Evolutionary conservation across 2,888 invertebrate species (phyloP).

Genomic region (Aleiodes testaceus): DNA sequence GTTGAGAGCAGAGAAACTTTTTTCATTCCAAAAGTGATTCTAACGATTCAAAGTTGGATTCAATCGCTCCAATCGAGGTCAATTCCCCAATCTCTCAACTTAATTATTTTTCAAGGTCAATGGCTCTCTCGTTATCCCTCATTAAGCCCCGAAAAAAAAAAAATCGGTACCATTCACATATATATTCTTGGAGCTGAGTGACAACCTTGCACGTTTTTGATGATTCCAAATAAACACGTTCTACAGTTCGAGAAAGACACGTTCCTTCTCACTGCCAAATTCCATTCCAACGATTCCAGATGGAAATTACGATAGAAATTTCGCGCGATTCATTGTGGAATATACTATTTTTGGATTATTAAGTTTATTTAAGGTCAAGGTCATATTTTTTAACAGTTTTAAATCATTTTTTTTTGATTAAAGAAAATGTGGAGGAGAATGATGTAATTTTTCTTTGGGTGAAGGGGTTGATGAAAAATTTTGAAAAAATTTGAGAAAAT

Average conservation of each 20-base stretch:
- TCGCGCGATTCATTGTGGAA: not conserved
- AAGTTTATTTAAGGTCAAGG: too few relatives aligned
- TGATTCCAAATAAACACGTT: conserved; percentile 15
- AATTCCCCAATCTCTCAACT: conserved; percentile 19
- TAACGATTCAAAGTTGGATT: not conserved
- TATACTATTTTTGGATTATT: too few relatives aligned
- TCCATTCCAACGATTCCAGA: conserved; percentile 32
- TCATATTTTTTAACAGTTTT: too few relatives aligned
- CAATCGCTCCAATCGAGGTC: not conserved
- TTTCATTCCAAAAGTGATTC: too few relatives aligned
- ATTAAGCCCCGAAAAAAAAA: not conserved
- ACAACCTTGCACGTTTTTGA: conserved; percentile 21
- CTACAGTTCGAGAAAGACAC: not conserved
- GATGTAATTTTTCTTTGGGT: too few relatives aligned
- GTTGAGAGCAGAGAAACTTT: too few relatives aligned
- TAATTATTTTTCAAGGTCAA: conserved; percentile 7
- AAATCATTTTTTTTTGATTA: too few relatives aligned
- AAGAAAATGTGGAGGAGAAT: too few relatives aligned
- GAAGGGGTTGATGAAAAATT: too few relatives aligned
- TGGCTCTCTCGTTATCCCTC: conserved; percentile 18
- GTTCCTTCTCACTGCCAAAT: conserved; percentile 26
- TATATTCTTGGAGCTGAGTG: not conserved
- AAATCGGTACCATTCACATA: too few relatives aligned
- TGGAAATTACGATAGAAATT: conserved; percentile 26
- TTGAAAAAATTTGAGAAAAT: too few relatives aligned